phyloP scores from a whole-genome alignment of 2,797 vertebrate genomes.

The Sebastes paucispinis region DNA sequence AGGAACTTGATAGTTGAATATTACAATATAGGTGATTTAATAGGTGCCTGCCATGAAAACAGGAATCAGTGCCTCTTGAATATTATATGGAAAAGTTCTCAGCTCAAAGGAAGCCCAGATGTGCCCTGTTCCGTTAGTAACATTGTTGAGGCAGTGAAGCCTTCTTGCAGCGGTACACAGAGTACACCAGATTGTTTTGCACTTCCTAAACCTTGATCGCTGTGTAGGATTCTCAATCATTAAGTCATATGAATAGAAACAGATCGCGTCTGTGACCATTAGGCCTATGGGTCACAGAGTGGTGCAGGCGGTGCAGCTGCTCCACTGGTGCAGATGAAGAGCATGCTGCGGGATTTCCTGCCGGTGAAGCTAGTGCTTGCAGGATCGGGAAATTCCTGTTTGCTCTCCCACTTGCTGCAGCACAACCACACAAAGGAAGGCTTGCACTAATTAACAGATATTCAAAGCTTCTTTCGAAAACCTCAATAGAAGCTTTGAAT shows the following conservation, averaged over 20 bases:
- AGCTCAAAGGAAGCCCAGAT: constrained; percentile 9
- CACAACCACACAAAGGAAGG: no score
- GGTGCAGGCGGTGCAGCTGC: no score
- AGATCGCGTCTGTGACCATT: no score
- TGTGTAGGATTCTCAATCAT: not conserved
- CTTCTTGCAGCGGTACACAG: not conserved
- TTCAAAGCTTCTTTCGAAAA: no score
- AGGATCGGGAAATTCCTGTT: no score
- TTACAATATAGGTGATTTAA: not conserved
- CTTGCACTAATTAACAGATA: no score
- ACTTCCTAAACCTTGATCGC: not conserved
- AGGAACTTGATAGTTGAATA: not conserved
- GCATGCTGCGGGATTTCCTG: no score
- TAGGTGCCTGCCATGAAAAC: not conserved
- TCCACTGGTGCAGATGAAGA: no score
- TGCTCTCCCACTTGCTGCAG: no score
- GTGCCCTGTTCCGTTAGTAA: not conserved
- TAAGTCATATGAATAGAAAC: not conserved
- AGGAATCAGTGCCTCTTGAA: not conserved
- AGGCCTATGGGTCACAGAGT: no score
- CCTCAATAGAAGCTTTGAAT: no score
- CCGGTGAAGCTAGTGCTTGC: no score
- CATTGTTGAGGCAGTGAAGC: not conserved
- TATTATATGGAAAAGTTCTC: not conserved
- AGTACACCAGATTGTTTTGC: not conserved